Conservation (phyloP, 1,140 invertebrate genomes). For the Copidosoma floridanum region DNA sequence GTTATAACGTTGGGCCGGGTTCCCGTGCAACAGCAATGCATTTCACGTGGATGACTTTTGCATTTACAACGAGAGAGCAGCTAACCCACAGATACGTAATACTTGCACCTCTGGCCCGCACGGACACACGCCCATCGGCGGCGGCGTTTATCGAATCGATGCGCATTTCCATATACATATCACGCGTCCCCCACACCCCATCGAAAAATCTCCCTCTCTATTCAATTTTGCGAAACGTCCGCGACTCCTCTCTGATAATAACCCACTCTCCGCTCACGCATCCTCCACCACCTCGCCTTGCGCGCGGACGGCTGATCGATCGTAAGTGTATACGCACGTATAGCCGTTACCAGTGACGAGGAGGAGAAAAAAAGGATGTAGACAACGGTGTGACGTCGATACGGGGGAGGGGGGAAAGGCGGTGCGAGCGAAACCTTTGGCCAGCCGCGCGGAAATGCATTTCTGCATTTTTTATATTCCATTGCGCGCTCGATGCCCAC, state of each 20-base stretch:
- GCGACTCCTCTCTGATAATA: neutral
- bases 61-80: too few relatives aligned
- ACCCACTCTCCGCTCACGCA: neutral
- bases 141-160: slow-evolving; percentile 14
- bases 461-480: slow-evolving; percentile 20
- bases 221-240: slow-evolving; percentile 9
- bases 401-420: neutral
- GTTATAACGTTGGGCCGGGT: too few relatives aligned
- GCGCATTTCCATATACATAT: neutral
- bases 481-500: slow-evolving; percentile 15
- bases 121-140: too few relatives aligned
- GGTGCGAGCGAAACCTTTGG: neutral
- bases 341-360: too few relatives aligned
- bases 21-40: too few relatives aligned
- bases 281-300: neutral
- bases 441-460: neutral
- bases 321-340: too few relatives aligned
- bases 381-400: too few relatives aligned
- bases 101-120: too few relatives aligned
- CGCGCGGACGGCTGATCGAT: neutral
- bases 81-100: too few relatives aligned
- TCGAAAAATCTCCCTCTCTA: slow-evolving; percentile 9
- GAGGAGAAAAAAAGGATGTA: too few relatives aligned
- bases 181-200: too few relatives aligned
- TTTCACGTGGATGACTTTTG: too few relatives aligned